Percentiles rank a stretch among this genome's conserved stretches.
phyloP scores from a whole-genome alignment of 2,888 invertebrate species.

The Abrostola tripartita region DNA sequence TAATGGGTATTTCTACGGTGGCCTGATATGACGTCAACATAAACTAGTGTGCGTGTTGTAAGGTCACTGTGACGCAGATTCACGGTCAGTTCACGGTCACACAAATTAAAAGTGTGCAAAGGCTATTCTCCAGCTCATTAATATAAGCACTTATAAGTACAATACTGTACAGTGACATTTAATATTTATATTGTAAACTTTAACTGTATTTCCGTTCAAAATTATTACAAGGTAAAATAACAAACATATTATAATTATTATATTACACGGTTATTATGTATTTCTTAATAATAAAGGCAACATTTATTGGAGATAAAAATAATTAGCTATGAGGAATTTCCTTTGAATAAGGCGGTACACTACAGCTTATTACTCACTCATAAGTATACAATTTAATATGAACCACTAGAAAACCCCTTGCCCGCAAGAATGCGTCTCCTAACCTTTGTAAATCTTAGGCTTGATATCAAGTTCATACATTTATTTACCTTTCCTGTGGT shows the following conservation, averaged over 20 bases:
- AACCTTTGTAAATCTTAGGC: too few relatives aligned
- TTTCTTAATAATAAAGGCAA: too few relatives aligned
- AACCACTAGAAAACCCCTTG: too few relatives aligned
- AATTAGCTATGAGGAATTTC: background rate
- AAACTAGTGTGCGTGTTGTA: conserved; percentile 35
- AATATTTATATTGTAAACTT: background rate
- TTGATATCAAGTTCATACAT: too few relatives aligned
- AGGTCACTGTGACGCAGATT: conserved; percentile 39
- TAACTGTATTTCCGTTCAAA: background rate
- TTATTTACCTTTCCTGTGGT: too few relatives aligned
- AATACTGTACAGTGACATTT: background rate
- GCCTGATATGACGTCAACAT: conserved; percentile 31
- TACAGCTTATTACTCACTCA: too few relatives aligned
- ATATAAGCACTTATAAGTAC: background rate
- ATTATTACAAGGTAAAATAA: background rate
- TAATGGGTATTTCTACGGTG: conserved; percentile 32
- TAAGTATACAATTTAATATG: too few relatives aligned
- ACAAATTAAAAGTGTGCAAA: conserved; percentile 29
- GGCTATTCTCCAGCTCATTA: conserved; percentile 5
- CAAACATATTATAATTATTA: too few relatives aligned
- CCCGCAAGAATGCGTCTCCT: too few relatives aligned
- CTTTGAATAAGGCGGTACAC: background rate
- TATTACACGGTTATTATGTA: too few relatives aligned
- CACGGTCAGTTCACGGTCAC: conserved; percentile 57
- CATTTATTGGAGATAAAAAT: too few relatives aligned